phyloP scores from a whole-genome alignment of 2,888 invertebrate genomes.

The Drosophila dives region DNA sequence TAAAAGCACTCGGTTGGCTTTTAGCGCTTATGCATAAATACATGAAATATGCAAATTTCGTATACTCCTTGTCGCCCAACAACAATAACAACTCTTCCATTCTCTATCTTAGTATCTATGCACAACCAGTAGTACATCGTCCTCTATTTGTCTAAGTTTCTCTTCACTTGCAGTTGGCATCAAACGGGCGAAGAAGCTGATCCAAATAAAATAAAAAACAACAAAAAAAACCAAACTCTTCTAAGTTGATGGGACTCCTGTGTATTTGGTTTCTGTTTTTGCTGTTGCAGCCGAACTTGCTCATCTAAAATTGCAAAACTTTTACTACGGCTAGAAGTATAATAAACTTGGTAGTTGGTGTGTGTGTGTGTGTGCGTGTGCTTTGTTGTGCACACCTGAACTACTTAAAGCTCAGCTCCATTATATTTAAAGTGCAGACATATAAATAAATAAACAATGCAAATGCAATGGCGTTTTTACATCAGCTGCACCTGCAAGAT shows the following conservation, averaged over 20 bases:
- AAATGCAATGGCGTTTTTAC: conserved; percentile 27
- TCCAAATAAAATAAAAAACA: neutral
- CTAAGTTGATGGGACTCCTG: conserved; percentile 44
- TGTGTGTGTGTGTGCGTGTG: conserved; percentile 6
- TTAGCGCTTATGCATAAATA: conserved; percentile 70
- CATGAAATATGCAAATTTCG: conserved; percentile 71
- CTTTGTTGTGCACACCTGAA: conserved; percentile 23
- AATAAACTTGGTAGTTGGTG: conserved; percentile 37
- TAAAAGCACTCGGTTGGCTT: conserved; percentile 63
- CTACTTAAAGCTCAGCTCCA: conserved; percentile 24
- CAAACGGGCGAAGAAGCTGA: neutral
- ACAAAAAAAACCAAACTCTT: conserved; percentile 13
- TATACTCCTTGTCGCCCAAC: conserved; percentile 10
- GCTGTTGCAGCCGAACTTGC: conserved; percentile 51
- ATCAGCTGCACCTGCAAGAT: neutral
- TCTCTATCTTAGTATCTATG: conserved; percentile 11
- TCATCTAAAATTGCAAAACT: conserved; percentile 59
- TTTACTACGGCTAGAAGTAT: conserved; percentile 36
- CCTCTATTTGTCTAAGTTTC: conserved; percentile 27
- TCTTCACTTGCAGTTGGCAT: conserved; percentile 26
- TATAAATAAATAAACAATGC: conserved; percentile 44
- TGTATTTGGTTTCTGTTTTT: conserved; percentile 46
- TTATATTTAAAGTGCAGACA: conserved; percentile 35
- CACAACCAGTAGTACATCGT: conserved; percentile 23
- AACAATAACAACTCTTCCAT: conserved; percentile 8